A percentile compares a stretch with the other conserved stretches of the same genome.
Evolutionary conservation across 2,797 vertebrate genomes (phyloP).

Genomic region (Bryconaethiops microstoma): DNA sequence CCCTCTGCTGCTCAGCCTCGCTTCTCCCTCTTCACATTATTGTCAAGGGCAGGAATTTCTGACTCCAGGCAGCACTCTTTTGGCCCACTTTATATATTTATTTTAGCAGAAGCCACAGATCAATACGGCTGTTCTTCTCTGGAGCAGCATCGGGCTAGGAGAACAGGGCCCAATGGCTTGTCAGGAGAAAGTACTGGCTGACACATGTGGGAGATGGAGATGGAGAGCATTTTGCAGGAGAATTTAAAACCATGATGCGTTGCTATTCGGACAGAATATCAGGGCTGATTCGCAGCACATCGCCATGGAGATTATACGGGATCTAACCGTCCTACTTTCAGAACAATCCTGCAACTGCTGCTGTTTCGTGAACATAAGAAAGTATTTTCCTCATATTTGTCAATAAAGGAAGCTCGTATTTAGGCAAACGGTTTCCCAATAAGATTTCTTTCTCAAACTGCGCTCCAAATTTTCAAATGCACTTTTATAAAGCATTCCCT

Average conservation of each 20-base stretch:
- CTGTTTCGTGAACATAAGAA: slow-evolving; percentile 36
- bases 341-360: neutral
- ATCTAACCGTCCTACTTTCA: neutral
- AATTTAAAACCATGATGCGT: slow-evolving; percentile 39
- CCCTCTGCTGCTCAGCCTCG: slow-evolving; percentile 71
- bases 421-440: neutral
- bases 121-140: slow-evolving; percentile 76
- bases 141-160: slow-evolving; percentile 57
- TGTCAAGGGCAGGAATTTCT: slow-evolving; percentile 75
- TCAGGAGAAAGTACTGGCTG: slow-evolving; percentile 71
- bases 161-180: slow-evolving; percentile 57
- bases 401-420: neutral
- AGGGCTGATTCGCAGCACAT: slow-evolving; percentile 4
- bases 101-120: slow-evolving; percentile 72
- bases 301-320: neutral
- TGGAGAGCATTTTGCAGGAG: slow-evolving; percentile 8
- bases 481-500: slow-evolving; percentile 56
- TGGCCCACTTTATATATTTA: slow-evolving; percentile 74
- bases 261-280: slow-evolving; percentile 41
- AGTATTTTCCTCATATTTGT: slow-evolving; percentile 22
- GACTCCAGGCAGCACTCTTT: slow-evolving; percentile 67
- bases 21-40: slow-evolving; percentile 65
- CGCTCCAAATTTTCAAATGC: slow-evolving; percentile 29
- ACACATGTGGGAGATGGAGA: slow-evolving; percentile 35
- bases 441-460: slow-evolving; percentile 19